phyloP scores from a whole-genome alignment of 2,888 invertebrate genomes.

The Brachyptera risi region DNA sequence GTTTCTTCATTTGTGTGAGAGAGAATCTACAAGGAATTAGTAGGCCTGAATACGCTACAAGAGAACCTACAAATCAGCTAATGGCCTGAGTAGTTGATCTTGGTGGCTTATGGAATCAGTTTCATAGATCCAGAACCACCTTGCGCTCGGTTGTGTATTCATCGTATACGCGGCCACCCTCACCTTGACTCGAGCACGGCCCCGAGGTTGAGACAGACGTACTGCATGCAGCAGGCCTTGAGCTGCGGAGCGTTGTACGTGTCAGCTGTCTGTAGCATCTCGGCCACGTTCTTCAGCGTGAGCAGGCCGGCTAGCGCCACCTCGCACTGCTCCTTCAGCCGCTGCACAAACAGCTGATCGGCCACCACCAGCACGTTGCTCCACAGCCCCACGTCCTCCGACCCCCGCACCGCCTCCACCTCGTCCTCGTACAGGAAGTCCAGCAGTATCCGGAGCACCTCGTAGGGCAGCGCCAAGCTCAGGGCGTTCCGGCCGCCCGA shows the following conservation, averaged over 20 bases:
- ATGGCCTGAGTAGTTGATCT: too few relatives aligned
- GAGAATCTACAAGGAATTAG: too few relatives aligned
- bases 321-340: slow-evolving; percentile 70
- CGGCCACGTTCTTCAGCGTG: slow-evolving; percentile 69
- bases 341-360: slow-evolving; percentile 71
- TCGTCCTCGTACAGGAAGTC: slow-evolving; percentile 73
- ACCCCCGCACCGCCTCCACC: slow-evolving; percentile 52
- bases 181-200: slow-evolving; percentile 63
- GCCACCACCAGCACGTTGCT: slow-evolving; percentile 72
- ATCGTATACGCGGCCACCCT: slow-evolving; percentile 13
- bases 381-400: slow-evolving; percentile 64
- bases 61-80: too few relatives aligned
- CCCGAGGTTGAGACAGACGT: slow-evolving; percentile 69
- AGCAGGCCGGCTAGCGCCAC: slow-evolving; percentile 59
- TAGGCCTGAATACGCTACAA: too few relatives aligned
- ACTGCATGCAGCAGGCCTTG: slow-evolving; percentile 69
- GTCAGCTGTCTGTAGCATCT: slow-evolving; percentile 70
- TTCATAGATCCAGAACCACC: too few relatives aligned
- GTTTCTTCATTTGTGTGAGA: too few relatives aligned
- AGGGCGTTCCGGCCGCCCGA: slow-evolving; percentile 37
- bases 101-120: too few relatives aligned
- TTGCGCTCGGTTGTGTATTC: too few relatives aligned
- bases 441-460: slow-evolving; percentile 61
- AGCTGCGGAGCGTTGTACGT: slow-evolving; percentile 72
- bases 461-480: slow-evolving; percentile 57